These are phyloP conservation scores for Oryzias melastigma DNA, from an alignment of 2,113 vertebrate species.

Conservation along the genomic window DNA sequence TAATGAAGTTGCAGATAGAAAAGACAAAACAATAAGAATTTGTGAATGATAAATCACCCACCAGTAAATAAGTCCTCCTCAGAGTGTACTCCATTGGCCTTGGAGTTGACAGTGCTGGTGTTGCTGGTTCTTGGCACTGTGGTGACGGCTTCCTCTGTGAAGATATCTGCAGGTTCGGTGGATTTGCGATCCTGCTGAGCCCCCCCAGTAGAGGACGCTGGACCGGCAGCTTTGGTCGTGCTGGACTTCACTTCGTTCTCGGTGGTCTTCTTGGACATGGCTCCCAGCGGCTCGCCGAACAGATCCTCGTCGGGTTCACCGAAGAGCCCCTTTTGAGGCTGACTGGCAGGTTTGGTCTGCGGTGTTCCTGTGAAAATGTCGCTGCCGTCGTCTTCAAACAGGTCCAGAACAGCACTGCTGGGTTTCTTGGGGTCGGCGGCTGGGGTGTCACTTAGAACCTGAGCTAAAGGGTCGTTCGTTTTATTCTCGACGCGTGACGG, in stretches of 20 bases:
- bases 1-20: neutral
- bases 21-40: no score
- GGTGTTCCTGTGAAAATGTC: slow-evolving; percentile 53
- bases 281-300: slow-evolving; percentile 62
- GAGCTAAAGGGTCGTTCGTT: slow-evolving; percentile 41
- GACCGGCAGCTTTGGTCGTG: slow-evolving; percentile 24
- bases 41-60: slow-evolving; percentile 43
- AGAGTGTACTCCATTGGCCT: slow-evolving; percentile 84
- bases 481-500: slow-evolving; percentile 3
- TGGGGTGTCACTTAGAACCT: slow-evolving; percentile 28
- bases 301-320: slow-evolving; percentile 59
- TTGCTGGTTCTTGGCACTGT: slow-evolving; percentile 28
- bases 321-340: slow-evolving; percentile 60
- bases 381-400: slow-evolving; percentile 61
- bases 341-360: slow-evolving; percentile 45
- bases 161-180: slow-evolving; percentile 52
- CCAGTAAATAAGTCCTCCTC: slow-evolving; percentile 92
- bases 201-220: slow-evolving; percentile 1
- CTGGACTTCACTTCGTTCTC: slow-evolving; percentile 45
- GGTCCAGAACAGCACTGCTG: slow-evolving; percentile 26
- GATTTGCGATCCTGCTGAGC: slow-evolving; percentile 24
- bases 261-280: slow-evolving; percentile 45
- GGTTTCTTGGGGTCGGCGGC: slow-evolving; percentile 22
- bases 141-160: slow-evolving; percentile 56
- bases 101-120: slow-evolving; percentile 64